These are phyloP conservation scores for Triplophysa tibetana DNA, from an alignment of 2,113 vertebrate species.

Conservation along the genomic window DNA sequence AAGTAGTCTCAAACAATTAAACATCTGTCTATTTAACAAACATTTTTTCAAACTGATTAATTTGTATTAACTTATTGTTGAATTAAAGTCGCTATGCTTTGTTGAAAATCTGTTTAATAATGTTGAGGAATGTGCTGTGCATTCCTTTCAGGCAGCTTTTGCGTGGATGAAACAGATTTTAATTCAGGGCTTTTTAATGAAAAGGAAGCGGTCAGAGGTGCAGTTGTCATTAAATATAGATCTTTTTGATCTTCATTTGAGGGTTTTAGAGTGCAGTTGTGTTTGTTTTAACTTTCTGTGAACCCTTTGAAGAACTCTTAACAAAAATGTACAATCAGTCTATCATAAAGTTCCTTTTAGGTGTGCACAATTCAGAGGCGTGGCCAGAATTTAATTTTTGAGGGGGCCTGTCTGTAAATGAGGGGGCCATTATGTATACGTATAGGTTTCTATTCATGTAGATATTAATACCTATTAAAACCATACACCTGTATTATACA, in stretches of 20 bases:
- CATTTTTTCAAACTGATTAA: conserved; percentile 1
- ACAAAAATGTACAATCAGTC: not conserved
- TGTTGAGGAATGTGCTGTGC: conserved; percentile 59
- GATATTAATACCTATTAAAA: no score
- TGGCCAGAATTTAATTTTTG: no score
- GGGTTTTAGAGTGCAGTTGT: no score
- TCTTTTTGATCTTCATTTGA: not conserved
- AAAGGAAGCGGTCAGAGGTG: not conserved
- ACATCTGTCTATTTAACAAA: not conserved
- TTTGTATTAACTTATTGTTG: conserved; percentile 41
- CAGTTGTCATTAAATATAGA: conserved; percentile 23
- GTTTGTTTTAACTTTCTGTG: not conserved
- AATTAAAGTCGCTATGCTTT: conserved; percentile 4
- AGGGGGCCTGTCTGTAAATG: no score
- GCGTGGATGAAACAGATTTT: conserved; percentile 51
- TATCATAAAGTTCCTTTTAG: no score
- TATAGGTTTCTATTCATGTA: no score
- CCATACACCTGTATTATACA: no score
- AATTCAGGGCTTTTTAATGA: conserved; percentile 43
- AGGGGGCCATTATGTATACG: no score
- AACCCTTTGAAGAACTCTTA: not conserved
- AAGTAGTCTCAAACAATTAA: not conserved
- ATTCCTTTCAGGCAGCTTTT: conserved; percentile 62
- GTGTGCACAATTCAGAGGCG: no score
- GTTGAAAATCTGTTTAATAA: conserved; percentile 58